These are phyloP conservation scores for Bovichtus variegatus DNA, from an alignment of 2,797 vertebrate genomes.

Conservation along the genomic window DNA sequence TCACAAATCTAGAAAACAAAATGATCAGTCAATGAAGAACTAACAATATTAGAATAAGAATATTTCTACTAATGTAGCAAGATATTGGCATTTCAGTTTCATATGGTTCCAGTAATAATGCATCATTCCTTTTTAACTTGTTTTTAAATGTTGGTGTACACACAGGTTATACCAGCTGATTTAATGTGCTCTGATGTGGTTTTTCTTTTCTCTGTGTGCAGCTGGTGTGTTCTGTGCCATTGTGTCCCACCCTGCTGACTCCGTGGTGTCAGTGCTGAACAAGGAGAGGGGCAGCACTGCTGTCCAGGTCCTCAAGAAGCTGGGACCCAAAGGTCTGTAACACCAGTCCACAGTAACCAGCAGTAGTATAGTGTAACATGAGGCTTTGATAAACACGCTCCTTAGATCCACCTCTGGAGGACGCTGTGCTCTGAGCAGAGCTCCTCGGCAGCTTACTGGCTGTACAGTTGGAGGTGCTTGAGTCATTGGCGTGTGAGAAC, in stretches of 20 bases:
- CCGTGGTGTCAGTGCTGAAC: slow-evolving; percentile 98
- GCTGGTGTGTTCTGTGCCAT: slow-evolving; percentile 99
- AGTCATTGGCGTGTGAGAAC: slow-evolving; percentile 97
- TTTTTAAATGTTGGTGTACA: neutral
- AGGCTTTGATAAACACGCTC: slow-evolving; percentile 44
- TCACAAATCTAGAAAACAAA: neutral
- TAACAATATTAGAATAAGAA: neutral
- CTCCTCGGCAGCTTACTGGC: slow-evolving; percentile 90
- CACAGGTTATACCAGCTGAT: neutral
- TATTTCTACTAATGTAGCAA: neutral
- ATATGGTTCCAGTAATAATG: neutral
- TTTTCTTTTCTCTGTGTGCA: slow-evolving; percentile 67
- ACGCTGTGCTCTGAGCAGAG: slow-evolving; percentile 79
- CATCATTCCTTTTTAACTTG: neutral
- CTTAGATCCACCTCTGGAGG: slow-evolving; percentile 97
- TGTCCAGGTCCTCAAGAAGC: slow-evolving; percentile 89
- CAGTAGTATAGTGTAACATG: rapidly evolving
- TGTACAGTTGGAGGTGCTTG: slow-evolving; percentile 95
- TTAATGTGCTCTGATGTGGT: neutral
- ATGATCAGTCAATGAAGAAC: neutral
- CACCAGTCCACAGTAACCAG: rapidly evolving
- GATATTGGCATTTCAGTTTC: neutral
- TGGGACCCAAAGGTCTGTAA: slow-evolving; percentile 92
- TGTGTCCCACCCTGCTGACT: slow-evolving; percentile 98
- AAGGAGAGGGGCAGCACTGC: slow-evolving; percentile 98